phyloP scores from a whole-genome alignment of 2,888 invertebrate genomes.

The Linhomoeus sp. region DNA sequence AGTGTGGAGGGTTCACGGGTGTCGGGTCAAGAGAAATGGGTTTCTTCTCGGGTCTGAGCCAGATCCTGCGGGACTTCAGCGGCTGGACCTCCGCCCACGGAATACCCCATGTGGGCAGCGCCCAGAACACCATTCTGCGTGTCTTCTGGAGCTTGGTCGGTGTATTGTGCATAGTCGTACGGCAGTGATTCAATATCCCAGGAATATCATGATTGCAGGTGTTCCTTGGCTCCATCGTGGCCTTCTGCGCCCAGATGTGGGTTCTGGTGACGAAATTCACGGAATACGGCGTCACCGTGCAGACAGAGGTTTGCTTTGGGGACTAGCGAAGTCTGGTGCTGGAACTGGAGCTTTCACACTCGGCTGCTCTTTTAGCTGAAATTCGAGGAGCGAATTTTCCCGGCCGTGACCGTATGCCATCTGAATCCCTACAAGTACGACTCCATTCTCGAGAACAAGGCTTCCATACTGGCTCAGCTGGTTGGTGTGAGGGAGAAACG shows the following conservation, averaged over 20 bases:
- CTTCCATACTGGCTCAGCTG: neutral
- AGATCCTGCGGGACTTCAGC: slow-evolving; percentile 14
- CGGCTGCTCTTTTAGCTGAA: too few species aligned
- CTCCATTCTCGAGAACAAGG: neutral
- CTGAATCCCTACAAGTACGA: slow-evolving; percentile 20
- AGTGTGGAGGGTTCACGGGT: too few species aligned
- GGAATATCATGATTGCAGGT: too few species aligned
- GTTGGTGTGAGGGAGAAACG: too few species aligned
- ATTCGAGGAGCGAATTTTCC: slow-evolving; percentile 20
- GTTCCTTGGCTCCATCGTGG: neutral
- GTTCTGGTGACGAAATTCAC: slow-evolving; percentile 14
- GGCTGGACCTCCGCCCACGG: slow-evolving; percentile 23
- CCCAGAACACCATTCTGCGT: slow-evolving; percentile 6
- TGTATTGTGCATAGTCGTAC: too few species aligned
- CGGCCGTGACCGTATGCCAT: slow-evolving; percentile 22
- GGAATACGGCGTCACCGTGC: slow-evolving; percentile 16
- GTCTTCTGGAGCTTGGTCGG: slow-evolving; percentile 16
- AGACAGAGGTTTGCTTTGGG: slow-evolving; percentile 9
- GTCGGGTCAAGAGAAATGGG: too few species aligned
- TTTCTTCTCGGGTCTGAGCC: neutral
- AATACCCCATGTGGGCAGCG: slow-evolving; percentile 20
- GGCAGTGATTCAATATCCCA: too few species aligned
- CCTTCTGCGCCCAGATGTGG: slow-evolving; percentile 16
- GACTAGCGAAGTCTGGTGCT: neutral
- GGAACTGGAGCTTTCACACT: too few species aligned